Percentiles rank a stretch among this genome's conserved stretches.
phyloP scores from a whole-genome alignment of 2,888 invertebrate species.

The Leptura quadrifasciata region DNA sequence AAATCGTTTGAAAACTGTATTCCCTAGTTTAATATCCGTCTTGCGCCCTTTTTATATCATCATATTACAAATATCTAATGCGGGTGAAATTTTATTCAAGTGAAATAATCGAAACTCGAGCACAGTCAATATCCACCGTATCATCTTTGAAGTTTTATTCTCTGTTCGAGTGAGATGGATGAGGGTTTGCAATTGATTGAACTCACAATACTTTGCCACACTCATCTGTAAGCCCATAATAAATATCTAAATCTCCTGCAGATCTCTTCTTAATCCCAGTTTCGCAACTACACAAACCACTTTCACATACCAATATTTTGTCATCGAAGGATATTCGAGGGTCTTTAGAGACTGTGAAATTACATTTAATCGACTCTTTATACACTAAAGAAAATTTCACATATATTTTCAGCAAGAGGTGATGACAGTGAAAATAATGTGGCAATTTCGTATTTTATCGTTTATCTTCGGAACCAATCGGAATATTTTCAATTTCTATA shows the following conservation, averaged over 20 bases:
- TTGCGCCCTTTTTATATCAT: not conserved
- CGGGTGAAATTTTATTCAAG: not conserved
- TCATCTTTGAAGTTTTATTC: conserved; percentile 23
- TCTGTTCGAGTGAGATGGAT: conserved; percentile 28
- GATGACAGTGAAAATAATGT: no score
- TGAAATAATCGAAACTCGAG: not conserved
- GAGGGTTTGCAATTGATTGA: conserved; percentile 29
- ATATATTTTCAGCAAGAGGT: no score
- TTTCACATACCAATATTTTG: not conserved
- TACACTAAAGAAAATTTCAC: no score
- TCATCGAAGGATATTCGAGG: not conserved
- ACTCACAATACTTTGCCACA: conserved; percentile 13
- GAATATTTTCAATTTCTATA: no score
- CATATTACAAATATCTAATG: not conserved
- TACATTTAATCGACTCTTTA: no score
- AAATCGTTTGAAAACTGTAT: no score
- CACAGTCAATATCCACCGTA: conserved; percentile 21
- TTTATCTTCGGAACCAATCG: no score
- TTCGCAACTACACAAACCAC: not conserved
- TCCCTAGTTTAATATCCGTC: no score
- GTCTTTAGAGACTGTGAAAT: not conserved
- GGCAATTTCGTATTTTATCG: no score
- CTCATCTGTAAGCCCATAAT: conserved; percentile 29
- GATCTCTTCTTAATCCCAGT: not conserved
- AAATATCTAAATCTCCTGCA: conserved; percentile 25